Conservation (phyloP, 2,797 vertebrate genomes). For the Mormyrops attenuatus region DNA sequence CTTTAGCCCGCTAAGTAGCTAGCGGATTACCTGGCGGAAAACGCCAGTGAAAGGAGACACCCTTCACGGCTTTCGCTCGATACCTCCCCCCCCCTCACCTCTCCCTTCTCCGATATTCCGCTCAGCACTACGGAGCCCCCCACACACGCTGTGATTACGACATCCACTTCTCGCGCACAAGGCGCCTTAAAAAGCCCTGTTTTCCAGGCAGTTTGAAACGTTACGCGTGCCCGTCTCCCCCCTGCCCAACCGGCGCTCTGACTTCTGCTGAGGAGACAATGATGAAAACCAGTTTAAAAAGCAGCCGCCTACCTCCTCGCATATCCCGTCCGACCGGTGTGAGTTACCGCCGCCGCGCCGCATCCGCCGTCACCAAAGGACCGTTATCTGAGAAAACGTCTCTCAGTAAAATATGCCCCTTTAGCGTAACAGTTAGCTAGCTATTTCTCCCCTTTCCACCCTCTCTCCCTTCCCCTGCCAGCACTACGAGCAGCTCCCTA, state of each 20-base stretch:
- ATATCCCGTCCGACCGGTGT: conserved; percentile 32
- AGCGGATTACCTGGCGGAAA: conserved; percentile 19
- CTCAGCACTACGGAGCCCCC: conserved; percentile 30
- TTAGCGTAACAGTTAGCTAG: conserved; percentile 22
- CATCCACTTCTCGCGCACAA: neutral
- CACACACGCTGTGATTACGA: conserved; percentile 6
- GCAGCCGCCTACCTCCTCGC: conserved; percentile 35
- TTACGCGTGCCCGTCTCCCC: neutral
- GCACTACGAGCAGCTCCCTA: conserved; percentile 33
- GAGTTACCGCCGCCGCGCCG: conserved; percentile 3
- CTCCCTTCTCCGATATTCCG: conserved; percentile 31
- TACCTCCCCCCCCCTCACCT: conserved; percentile 18
- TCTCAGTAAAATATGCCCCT: conserved; percentile 20
- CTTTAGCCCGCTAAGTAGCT: neutral
- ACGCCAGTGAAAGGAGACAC: conserved; percentile 25
- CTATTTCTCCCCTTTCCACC: conserved; percentile 31
- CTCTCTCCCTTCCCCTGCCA: conserved; percentile 26
- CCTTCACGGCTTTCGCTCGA: conserved; percentile 17
- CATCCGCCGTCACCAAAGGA: conserved; percentile 18
- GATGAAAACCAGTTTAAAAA: conserved; percentile 37
- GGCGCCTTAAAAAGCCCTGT: neutral
- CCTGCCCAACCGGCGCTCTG: neutral
- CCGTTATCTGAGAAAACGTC: conserved; percentile 32
- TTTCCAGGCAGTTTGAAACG: neutral
- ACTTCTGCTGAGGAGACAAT: conserved; percentile 2